Conservation (phyloP, 2,113 vertebrate species). For the Clarias batrachus region DNA sequence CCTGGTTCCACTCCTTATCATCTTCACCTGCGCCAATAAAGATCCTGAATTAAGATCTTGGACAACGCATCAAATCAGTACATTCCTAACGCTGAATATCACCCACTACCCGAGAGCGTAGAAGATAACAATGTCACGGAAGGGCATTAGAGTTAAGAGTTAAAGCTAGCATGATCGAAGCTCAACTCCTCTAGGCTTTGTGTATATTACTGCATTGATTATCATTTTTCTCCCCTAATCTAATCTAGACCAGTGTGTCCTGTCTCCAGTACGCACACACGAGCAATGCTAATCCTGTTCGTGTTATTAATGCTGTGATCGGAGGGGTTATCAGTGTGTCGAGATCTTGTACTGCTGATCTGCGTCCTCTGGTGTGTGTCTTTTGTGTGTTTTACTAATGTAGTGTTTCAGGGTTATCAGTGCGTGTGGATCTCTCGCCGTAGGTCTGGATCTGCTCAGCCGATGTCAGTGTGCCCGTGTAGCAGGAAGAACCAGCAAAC, state of each 20-base stretch:
- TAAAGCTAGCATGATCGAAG: not conserved
- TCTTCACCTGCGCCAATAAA: not conserved
- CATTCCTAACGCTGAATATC: not conserved
- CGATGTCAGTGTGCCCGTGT: conserved; percentile 93
- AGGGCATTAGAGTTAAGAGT: conserved; percentile 30
- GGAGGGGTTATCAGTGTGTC: conserved; percentile 90
- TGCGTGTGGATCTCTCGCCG: conserved; percentile 85
- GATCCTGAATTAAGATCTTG: not conserved
- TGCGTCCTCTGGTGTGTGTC: not conserved
- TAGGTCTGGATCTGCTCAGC: conserved; percentile 85
- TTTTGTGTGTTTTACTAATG: conserved; percentile 59
- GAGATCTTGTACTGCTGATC: conserved; percentile 70
- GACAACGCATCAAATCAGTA: not conserved
- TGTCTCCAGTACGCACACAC: conserved; percentile 54
- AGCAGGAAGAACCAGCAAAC: conserved; percentile 97
- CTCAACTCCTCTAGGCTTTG: conserved; percentile 15
- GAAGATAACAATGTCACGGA: conserved; percentile 21
- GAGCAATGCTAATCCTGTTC: conserved; percentile 56
- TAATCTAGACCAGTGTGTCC: conserved; percentile 59
- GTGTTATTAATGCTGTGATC: conserved; percentile 73
- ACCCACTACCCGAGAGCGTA: not conserved
- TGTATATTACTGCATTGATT: conserved; percentile 23
- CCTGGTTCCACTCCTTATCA: not conserved
- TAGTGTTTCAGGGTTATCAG: conserved; percentile 87
- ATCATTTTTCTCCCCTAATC: conserved; percentile 46